Evolutionary conservation across 1,140 invertebrate genomes (phyloP), one percentile per base, ranked within the genome.

Genomic region (Choristoneura fumiferana): DNA sequence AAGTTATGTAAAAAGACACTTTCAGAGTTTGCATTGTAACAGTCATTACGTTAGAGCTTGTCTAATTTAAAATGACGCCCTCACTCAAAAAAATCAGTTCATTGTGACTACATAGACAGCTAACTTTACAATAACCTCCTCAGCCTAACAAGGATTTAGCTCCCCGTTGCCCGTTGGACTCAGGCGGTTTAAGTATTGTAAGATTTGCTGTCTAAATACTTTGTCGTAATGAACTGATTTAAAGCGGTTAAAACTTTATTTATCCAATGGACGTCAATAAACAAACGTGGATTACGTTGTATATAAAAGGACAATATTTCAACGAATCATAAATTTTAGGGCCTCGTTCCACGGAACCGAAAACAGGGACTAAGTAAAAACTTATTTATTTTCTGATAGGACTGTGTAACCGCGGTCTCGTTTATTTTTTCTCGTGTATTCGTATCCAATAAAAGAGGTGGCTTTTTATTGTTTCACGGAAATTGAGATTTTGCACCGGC

Each of bases 381-480:
- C 73, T 78, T 81, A 76, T 87, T 87, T 87, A 76, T 82, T 87
- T 86, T 87, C 79, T 82, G 84, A 87, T 88, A 88, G 84, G 80
- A 80, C 80, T 80, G 80, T 81, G 84, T 87, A 87, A 82, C 75
- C 73, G 77, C 69, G 78, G 79, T 74, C 77, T 84, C 86, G 83
- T 84, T 78, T 84, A 71, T 85, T 76, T 68, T 76, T 79, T 81
- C 39, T 18, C 36, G 80, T 81, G 81, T 78, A 80, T 80, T 76
- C 77, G 75, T 67, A 65, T 76, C 76, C 80, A 86, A 87, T 85
- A 87, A 87, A 85, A 78, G 80, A 71, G 69, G 78, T 81, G 71
- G 69, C 64, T 75, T 84, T 77, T 76, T 80, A 84, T 76, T 83
- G 78, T 80, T 87, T 77, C 76, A 81, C 58, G 70, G 81, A 80